These are phyloP conservation scores for Zosterops borbonicus DNA, from an alignment of 2,113 vertebrate genomes.

Conservation along the genomic window DNA sequence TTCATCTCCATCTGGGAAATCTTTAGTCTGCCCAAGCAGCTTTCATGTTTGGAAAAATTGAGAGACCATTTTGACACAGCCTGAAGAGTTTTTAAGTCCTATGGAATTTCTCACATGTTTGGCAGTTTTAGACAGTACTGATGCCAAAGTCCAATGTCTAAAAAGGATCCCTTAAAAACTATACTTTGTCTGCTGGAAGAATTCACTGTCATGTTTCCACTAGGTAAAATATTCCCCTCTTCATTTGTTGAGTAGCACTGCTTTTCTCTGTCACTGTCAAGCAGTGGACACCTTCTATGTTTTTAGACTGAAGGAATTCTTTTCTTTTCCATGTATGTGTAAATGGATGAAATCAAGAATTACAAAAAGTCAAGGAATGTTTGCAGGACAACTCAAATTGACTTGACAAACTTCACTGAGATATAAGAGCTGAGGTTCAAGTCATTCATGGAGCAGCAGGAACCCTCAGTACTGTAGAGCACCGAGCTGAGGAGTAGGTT, in stretches of 20 bases:
- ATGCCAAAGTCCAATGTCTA: neutral
- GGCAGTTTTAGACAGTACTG: neutral
- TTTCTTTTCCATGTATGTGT: neutral
- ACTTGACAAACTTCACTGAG: neutral
- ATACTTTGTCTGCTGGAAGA: neutral
- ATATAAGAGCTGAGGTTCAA: neutral
- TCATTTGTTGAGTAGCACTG: neutral
- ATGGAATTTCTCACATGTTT: neutral
- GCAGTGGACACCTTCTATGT: neutral
- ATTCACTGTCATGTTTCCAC: neutral
- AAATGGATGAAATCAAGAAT: neutral
- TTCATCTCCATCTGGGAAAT: neutral
- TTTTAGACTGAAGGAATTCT: neutral
- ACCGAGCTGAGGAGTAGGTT: neutral
- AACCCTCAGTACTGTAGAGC: neutral
- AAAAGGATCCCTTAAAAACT: neutral
- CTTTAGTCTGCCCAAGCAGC: neutral
- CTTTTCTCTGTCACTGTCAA: neutral
- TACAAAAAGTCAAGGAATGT: neutral
- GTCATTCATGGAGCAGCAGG: rapidly evolving
- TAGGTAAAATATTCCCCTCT: neutral
- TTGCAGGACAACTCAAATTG: neutral
- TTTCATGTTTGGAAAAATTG: neutral
- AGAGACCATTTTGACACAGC: neutral
- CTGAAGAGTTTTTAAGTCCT: neutral